Conservation (phyloP, 2,888 invertebrate species). For the Drosophila flavopinicola region DNA sequence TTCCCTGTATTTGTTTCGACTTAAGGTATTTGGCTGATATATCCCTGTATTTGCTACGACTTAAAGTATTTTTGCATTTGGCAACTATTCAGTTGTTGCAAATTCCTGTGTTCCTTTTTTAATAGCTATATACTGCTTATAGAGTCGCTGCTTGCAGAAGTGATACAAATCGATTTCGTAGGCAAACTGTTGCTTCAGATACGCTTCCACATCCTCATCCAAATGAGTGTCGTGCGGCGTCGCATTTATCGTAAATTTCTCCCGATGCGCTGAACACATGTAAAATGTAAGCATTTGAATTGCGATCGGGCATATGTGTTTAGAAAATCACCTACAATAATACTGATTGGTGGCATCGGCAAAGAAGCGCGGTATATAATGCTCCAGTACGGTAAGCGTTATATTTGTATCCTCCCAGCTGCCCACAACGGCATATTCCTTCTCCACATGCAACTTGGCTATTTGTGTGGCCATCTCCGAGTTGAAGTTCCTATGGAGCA, state of each 20-base stretch:
- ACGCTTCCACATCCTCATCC: slow-evolving; percentile 88
- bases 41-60: slow-evolving; percentile 19
- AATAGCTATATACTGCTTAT: slow-evolving; percentile 80
- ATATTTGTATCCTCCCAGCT: slow-evolving; percentile 93
- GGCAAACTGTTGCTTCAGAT: slow-evolving; percentile 92
- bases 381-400: slow-evolving; percentile 91
- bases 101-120: no score
- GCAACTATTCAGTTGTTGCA: neutral
- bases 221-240: slow-evolving; percentile 66
- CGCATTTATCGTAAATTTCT: slow-evolving; percentile 57
- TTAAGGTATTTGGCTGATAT: no score
- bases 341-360: slow-evolving; percentile 88
- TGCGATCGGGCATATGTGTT: neutral
- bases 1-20: no score
- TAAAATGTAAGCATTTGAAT: neutral
- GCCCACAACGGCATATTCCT: slow-evolving; percentile 93
- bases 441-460: slow-evolving; percentile 92
- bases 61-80: neutral
- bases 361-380: slow-evolving; percentile 92
- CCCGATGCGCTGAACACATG: slow-evolving; percentile 28
- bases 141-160: slow-evolving; percentile 81
- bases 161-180: slow-evolving; percentile 87
- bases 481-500: slow-evolving; percentile 89
- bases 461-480: slow-evolving; percentile 87
- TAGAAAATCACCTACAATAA: slow-evolving; percentile 85